Evolutionary conservation across 2,113 vertebrate genomes (phyloP), one percentile per base, ranked within the genome.

Genomic region (Lates calcarifer): DNA sequence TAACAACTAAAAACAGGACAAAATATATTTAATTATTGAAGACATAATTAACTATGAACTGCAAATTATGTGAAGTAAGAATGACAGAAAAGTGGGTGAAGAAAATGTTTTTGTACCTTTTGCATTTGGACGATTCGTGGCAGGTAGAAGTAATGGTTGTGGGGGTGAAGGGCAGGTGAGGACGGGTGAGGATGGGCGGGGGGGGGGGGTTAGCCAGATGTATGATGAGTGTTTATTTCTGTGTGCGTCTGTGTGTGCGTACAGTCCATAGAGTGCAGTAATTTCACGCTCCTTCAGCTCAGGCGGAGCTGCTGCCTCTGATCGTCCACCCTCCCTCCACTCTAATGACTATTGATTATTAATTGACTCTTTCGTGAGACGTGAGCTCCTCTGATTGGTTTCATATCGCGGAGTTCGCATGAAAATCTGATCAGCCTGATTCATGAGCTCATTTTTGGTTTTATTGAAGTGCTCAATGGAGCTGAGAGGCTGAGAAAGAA

Each of bases 281-380:
- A 89, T 91, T 91, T 89, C 87, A 89, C 51, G 82, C 84, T 87
- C 62, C 66, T 79, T 35, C 65, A 67, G 71, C 82, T 65, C 64
- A 70, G 60, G 41, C 47, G 6, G 60, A 63, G 83, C 68, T 57
- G 24, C 53, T 76, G 72, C 70, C 76, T 68, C 70, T 62, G 77
- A 86, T 79, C 4, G 57, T 62, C 86, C 83, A 51, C 72, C 84
- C 74, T 41, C 69, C 73, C 79, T 39, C 61, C 29, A 58, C 74
- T 83, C 76, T 87, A 89, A 89, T 87, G 74, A 85, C 79, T 81
- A 90, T 85, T 81, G 84, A 87, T 91, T 83, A 89, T 87, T 87
- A 87, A 87, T 87, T 87, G 82, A 84, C 69, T 85, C 84, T 64
- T 78, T 87, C 60, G 74, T 75, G 64, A 87, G 79, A 71, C 6